Conservation (phyloP, 2,797 vertebrate genomes). For the Cygnus olor region DNA sequence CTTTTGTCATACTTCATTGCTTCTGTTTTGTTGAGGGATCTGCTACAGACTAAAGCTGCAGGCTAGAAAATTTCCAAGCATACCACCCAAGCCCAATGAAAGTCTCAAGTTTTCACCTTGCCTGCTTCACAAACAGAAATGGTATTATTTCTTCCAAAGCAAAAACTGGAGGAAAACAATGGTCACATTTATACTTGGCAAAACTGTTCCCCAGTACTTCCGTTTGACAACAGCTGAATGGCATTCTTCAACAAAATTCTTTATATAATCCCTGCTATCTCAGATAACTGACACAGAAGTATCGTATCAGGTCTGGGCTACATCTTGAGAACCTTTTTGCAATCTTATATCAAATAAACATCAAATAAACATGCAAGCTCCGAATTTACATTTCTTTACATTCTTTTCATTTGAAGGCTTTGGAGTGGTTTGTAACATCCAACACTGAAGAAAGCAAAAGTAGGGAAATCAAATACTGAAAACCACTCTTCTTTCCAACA, state of each 20-base stretch:
- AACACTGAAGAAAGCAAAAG: not conserved
- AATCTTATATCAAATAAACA: not conserved
- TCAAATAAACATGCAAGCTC: not conserved
- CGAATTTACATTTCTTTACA: not conserved
- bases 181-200: not conserved
- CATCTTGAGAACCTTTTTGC: not conserved
- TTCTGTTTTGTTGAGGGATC: not conserved
- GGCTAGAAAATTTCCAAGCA: not conserved
- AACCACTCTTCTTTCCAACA: not conserved
- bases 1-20: not conserved
- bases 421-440: not conserved
- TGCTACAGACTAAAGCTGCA: not conserved
- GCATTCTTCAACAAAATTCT: not conserved
- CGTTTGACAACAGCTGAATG: not conserved
- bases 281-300: not conserved
- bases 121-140: not conserved
- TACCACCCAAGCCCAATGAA: not conserved
- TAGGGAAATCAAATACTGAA: not conserved
- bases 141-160: not conserved
- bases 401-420: not conserved
- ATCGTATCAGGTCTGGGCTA: not conserved
- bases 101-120: not conserved
- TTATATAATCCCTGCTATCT: not conserved
- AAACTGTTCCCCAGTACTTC: not conserved
- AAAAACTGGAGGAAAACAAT: not conserved